Evolutionary conservation across 2,113 vertebrate genomes (phyloP), one percentile per base, ranked within the genome.

Genomic region (Phaethon lepturus): DNA sequence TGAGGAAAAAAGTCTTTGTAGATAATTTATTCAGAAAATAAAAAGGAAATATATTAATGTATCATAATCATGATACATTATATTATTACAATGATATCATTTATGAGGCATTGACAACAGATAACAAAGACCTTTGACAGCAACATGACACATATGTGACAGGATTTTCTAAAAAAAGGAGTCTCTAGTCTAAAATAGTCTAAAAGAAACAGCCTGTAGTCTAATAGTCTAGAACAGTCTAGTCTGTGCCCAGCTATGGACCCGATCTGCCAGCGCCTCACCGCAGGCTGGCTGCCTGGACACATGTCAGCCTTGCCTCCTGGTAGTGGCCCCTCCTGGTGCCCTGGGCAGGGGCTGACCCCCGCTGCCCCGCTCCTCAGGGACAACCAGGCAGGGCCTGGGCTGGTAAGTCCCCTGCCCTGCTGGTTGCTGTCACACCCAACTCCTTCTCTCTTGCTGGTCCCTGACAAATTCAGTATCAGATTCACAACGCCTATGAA

Each of bases 121-220:
- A 3, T 29, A 88, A 50, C 6, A 40, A 60, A 64, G 76, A 11
- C 8, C 16, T 85, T 86, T 38, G 22, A 58, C 17, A 11, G 4
- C 74, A 80, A 29, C 20, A 29, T 33, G 18, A 33, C 16, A 38
- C 0, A 0, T 38, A 33, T 0, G 0, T 68, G 18, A 53, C 38
- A 81, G 29, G 11, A 47, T 38, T 52, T 22, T 11, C 53, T 69
- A 12, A 53, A 67, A 52, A 24, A 63, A 18, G 19, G 24, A 56
- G 10, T 45, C 22, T 23, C 3, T 31, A 38, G 64, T 47, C 47
- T 68, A 67, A 82, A 58, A 40, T 13, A 72, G n/a, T 16, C 50
- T 64, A 42, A 49, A 83, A 73, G 26, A 58, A 78, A 35, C 22
- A 74, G 16, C 7, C 9, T 59, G 3, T 17, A 42, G 11, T 42